Base-by-base conservation (phyloP, 2,113 vertebrate species). In the Emydura subglobosa region DNA sequence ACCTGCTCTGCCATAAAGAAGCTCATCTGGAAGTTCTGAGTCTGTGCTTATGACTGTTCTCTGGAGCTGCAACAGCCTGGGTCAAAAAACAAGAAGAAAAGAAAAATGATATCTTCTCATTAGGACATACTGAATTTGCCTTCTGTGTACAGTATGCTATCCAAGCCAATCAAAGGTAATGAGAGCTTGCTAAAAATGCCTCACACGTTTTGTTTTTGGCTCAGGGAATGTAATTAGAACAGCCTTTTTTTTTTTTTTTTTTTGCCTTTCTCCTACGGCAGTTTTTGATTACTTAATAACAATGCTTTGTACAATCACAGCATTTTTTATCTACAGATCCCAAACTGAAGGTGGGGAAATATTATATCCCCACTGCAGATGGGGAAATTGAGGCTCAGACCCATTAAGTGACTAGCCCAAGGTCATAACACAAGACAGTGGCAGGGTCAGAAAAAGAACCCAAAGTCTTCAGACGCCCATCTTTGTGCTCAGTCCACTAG, bases 51-150 rank as follows among this genome's bases (percentile, higher is more conserved):
- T 16, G 7, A 99, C 98, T 1, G 98, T 97, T 51, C 97, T 98
- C 96, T 99, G 99, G 78, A 99, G 98, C 96, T 99, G 99, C 72
- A 99, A 96, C 86, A 99, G 98, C 96, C 99, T 99, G 97, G 79
- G 21, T 49, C 29, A 97, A 61, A 79, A 89, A 80, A 93, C 24
- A 95, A 95, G 76, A 42, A 39, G 44, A 78, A 80, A 12, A 39
- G 34, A 34, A 50, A 39, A 24, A 92, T 4, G 68, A 6, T 3
- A 54, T n/a, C 25, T 88, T 91, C 53, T 74, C 22, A 53, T 82
- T 76, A 72, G 29, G 85, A 12, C 17, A 21, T 14, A 16, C 4
- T 17, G 12, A 59, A 65, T 79, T 79, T 42, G 42, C 44, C 27
- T 79, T 79, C 4, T 19, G 21, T 0, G 25, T 9, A 12, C 0